Conservation (phyloP, 2,888 invertebrate genomes). For the Ashinkailepas kermadecensis region DNA sequence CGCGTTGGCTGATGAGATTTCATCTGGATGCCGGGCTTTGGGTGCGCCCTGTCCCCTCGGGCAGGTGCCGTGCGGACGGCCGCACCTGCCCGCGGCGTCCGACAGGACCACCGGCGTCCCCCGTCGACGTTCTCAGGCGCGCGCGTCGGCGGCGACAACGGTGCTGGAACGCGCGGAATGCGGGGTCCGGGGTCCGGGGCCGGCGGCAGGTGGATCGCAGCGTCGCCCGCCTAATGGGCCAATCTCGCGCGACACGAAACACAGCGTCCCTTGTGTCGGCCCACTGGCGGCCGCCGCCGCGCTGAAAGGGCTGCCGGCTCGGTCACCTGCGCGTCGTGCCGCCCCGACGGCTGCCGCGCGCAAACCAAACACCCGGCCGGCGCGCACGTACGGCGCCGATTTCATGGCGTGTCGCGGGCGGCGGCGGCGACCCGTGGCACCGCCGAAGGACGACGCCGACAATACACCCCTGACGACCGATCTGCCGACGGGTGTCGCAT, state of each 20-base stretch:
- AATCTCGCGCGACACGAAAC: neutral
- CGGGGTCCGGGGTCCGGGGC: neutral
- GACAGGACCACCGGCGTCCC: neutral
- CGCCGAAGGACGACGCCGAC: neutral
- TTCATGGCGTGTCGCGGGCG: neutral
- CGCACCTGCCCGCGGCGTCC: neutral
- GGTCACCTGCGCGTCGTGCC: neutral
- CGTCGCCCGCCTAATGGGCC: neutral
- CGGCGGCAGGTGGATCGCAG: neutral
- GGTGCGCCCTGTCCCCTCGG: too few species aligned
- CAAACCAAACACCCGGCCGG: neutral
- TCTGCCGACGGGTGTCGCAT: too few species aligned
- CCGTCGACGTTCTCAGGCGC: neutral
- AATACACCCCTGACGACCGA: neutral
- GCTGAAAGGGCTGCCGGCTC: neutral
- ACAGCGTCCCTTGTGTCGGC: neutral
- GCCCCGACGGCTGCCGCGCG: neutral
- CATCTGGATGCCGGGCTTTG: too few species aligned
- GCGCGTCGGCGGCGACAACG: neutral
- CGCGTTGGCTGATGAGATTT: too few species aligned
- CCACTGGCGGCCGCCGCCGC: neutral
- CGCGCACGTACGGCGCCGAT: neutral
- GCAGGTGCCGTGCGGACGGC: neutral
- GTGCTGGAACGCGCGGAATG: neutral
- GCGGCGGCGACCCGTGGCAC: neutral